Conservation (phyloP, 1,140 invertebrate species). For the Heliconius hewitsoni region DNA sequence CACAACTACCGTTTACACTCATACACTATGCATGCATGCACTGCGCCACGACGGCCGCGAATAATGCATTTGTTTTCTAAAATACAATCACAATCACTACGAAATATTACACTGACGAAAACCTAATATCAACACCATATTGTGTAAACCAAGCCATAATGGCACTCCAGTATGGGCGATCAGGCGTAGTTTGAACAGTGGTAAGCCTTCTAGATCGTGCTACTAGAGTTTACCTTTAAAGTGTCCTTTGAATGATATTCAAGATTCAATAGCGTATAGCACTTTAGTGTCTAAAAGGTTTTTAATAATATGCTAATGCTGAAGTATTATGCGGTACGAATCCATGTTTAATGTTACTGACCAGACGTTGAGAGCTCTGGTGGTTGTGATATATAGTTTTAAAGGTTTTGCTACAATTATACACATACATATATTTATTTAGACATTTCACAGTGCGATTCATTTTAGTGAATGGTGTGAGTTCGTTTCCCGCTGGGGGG, state of each 20-base stretch:
- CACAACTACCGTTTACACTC: too few relatives aligned
- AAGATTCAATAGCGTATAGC: neutral
- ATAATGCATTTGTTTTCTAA: too few relatives aligned
- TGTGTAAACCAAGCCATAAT: neutral
- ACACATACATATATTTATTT: too few relatives aligned
- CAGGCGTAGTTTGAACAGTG: conserved; percentile 7
- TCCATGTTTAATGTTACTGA: conserved; percentile 3
- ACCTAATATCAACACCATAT: neutral
- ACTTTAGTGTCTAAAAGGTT: neutral
- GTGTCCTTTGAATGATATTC: neutral
- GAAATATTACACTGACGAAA: neutral
- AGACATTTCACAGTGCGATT: too few relatives aligned
- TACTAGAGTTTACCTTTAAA: neutral
- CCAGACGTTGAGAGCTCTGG: neutral
- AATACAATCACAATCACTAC: too few relatives aligned
- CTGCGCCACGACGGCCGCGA: too few relatives aligned
- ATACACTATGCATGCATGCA: too few relatives aligned
- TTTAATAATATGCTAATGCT: conserved; percentile 7
- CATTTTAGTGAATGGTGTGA: too few relatives aligned
- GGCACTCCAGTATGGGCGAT: neutral
- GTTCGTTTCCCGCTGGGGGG: too few relatives aligned
- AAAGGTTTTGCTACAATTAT: neutral
- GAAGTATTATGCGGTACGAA: neutral
- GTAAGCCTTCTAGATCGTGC: neutral
- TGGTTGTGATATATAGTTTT: neutral